A percentile compares a stretch with the other conserved stretches of the same genome.
Evolutionary conservation across 92 coral and sea anemone genomes (phyloP).

Genomic region (Porites divaricata): DNA sequence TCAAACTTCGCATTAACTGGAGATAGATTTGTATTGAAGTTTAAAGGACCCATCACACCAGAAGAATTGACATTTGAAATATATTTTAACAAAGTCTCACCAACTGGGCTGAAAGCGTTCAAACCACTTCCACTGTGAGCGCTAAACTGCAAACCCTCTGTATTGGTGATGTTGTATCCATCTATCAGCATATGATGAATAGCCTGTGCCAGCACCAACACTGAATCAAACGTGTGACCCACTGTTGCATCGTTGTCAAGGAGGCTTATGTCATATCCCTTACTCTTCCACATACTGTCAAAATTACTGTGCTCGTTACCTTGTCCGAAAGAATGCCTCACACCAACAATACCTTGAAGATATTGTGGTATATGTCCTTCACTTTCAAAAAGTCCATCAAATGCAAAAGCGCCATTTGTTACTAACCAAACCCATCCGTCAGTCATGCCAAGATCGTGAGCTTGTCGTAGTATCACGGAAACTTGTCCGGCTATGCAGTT

Average conservation of each 20-base stretch:
- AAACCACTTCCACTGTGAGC: slow-evolving; percentile 21
- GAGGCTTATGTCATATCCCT: slow-evolving; percentile 42
- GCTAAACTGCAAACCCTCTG: slow-evolving; percentile 54
- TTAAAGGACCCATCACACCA: slow-evolving; percentile 65
- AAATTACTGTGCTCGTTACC: slow-evolving; percentile 59
- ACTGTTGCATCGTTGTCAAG: slow-evolving; percentile 71
- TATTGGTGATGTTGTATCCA: slow-evolving; percentile 53
- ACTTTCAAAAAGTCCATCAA: slow-evolving; percentile 61
- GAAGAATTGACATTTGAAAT: slow-evolving; percentile 65
- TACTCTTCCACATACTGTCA: slow-evolving; percentile 61
- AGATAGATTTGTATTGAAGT: slow-evolving; percentile 58
- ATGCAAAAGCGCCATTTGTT: slow-evolving; percentile 73
- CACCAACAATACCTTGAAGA: slow-evolving; percentile 79
- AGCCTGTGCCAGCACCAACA: slow-evolving; percentile 72
- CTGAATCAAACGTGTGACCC: slow-evolving; percentile 87
- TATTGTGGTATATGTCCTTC: slow-evolving; percentile 66
- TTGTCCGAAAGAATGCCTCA: slow-evolving; percentile 73
- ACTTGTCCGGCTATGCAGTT: slow-evolving; percentile 70
- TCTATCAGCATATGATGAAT: slow-evolving; percentile 70
- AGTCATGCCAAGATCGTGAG: slow-evolving; percentile 79
- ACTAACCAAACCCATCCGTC: slow-evolving; percentile 90
- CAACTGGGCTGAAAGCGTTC: slow-evolving; percentile 56
- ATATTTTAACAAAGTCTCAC: slow-evolving; percentile 56
- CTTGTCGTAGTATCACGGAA: slow-evolving; percentile 74
- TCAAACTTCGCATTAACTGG: slow-evolving; percentile 72